Percentiles rank a stretch among this genome's conserved stretches.
These are phyloP conservation scores for Pterocles orientalis DNA, from an alignment of 2,113 vertebrate species.

Conservation along the genomic window DNA sequence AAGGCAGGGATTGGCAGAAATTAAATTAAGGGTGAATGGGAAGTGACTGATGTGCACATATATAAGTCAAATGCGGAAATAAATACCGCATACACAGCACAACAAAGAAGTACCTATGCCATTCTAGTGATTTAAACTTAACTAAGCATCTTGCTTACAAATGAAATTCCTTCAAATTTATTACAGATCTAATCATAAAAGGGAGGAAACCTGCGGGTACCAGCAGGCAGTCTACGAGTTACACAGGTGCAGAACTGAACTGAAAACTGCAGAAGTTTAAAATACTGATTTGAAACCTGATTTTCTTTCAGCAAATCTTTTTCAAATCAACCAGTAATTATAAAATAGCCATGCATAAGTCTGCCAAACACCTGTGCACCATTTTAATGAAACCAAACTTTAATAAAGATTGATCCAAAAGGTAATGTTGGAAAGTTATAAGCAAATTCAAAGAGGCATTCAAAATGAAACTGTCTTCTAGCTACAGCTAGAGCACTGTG, in stretches of 20 bases:
- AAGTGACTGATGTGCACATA: neutral
- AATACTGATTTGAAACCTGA: neutral
- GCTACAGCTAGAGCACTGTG: neutral
- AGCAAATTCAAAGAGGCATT: neutral
- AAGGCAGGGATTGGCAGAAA: neutral
- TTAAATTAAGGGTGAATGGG: neutral
- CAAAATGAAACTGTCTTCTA: slow-evolving; percentile 4
- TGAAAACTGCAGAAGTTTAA: neutral
- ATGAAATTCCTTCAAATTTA: neutral
- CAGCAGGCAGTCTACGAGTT: neutral
- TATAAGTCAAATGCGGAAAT: neutral
- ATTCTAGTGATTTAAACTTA: neutral
- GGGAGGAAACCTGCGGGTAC: neutral
- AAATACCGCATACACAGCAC: neutral
- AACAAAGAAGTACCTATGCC: neutral
- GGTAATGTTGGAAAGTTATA: neutral
- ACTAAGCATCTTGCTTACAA: neutral
- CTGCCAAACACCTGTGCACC: neutral
- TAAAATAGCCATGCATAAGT: neutral
- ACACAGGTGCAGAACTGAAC: neutral
- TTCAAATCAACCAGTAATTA: neutral
- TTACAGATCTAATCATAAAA: neutral
- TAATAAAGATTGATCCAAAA: neutral
- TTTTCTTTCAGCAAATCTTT: neutral
- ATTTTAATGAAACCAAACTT: neutral